Evolutionary conservation across 2,888 invertebrate species (phyloP).

Genomic region (Pyrgus malvae): DNA sequence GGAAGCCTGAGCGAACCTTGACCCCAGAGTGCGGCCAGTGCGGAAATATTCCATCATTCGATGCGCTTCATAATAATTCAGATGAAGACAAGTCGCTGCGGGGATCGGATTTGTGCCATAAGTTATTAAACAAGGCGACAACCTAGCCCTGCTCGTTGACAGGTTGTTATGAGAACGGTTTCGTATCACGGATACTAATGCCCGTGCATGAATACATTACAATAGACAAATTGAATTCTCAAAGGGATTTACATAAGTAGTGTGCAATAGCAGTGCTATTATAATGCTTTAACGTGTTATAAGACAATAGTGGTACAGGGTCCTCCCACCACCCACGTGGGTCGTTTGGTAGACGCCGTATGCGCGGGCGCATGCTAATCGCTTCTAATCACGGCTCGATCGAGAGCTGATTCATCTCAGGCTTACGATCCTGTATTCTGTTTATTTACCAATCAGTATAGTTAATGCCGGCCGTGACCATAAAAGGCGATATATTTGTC

Average conservation of each 20-base stretch:
- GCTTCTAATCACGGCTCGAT: constrained; percentile 75
- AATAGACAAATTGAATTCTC: constrained; percentile 77
- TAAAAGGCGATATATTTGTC: constrained; percentile 79
- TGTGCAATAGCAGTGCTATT: constrained; percentile 73
- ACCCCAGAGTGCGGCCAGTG: constrained; percentile 48
- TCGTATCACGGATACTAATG: constrained; percentile 57
- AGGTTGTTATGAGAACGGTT: constrained; percentile 54
- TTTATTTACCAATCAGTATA: constrained; percentile 77
- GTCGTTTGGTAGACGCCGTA: constrained; percentile 49
- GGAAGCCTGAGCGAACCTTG: constrained; percentile 58
- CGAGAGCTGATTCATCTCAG: constrained; percentile 75
- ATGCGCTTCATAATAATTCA: constrained; percentile 53
- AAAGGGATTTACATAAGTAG: constrained; percentile 76
- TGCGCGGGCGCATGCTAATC: constrained; percentile 72
- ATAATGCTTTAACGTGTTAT: constrained; percentile 73
- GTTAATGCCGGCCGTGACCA: constrained; percentile 67
- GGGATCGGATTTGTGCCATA: constrained; percentile 32
- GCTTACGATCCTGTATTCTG: constrained; percentile 64
- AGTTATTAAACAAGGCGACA: constrained; percentile 41
- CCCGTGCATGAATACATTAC: constrained; percentile 62
- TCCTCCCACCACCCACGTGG: constrained; percentile 76
- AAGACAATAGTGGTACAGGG: constrained; percentile 69
- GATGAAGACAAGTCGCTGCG: constrained; percentile 38
- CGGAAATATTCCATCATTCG: constrained; percentile 46
- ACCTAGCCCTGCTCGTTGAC: constrained; percentile 47